A percentile compares a stretch with the other conserved stretches of the same genome.
Conservation (phyloP, 2,113 vertebrate genomes). For the Tyrannus savana region DNA sequence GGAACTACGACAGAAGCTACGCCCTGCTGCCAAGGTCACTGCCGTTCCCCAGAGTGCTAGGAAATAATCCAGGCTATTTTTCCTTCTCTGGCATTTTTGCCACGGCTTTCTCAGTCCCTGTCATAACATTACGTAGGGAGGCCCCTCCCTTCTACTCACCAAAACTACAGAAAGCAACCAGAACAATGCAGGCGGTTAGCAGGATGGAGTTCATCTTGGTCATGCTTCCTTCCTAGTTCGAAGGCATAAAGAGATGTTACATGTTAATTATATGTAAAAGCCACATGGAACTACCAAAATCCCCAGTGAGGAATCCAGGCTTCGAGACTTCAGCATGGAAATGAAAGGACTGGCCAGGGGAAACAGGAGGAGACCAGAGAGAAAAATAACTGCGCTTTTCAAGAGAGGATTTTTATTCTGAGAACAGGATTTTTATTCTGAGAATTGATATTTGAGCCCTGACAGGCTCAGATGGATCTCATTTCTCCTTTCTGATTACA, state of each 20-base stretch:
- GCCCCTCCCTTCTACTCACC: conserved; percentile 37
- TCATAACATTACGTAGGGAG: background rate
- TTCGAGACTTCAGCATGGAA: background rate
- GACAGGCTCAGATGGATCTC: background rate
- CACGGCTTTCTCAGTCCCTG: background rate
- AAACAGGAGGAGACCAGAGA: background rate
- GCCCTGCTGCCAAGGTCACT: rapidly evolving
- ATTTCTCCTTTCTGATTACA: background rate
- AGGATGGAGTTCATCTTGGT: conserved; percentile 48
- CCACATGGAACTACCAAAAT: background rate
- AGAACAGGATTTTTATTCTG: background rate
- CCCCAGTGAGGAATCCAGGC: rapidly evolving
- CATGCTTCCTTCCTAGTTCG: background rate
- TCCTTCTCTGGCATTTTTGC: background rate
- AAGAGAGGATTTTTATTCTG: background rate
- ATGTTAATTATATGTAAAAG: background rate
- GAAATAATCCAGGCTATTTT: background rate
- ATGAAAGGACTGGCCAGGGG: background rate
- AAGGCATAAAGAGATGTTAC: background rate
- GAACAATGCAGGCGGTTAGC: background rate
- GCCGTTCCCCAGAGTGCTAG: too few species aligned
- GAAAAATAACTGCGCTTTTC: background rate
- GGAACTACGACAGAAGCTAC: background rate
- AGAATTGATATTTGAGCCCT: background rate
- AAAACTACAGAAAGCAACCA: conserved; percentile 20